Percentiles rank a stretch among this genome's conserved stretches.
Evolutionary conservation across 1,140 invertebrate genomes (phyloP).

Genomic region (Geopemphigus sp.): DNA sequence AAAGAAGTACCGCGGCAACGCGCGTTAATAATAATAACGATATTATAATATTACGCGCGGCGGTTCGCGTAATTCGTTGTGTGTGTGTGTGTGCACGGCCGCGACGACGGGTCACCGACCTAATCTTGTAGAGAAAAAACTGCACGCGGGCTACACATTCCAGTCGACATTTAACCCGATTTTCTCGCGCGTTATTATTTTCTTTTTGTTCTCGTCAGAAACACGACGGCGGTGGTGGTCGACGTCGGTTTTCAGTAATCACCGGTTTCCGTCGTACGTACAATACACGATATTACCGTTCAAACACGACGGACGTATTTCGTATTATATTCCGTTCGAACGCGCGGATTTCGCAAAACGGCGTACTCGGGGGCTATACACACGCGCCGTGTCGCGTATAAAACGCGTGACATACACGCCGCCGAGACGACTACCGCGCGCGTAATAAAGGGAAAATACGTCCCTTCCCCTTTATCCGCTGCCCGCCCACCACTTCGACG

Average conservation of each 20-base stretch:
- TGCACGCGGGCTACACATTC: conserved; percentile 4
- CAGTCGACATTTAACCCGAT: conserved; percentile 38
- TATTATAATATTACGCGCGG: neutral
- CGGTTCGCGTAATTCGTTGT: neutral
- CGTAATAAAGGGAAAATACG: conserved; percentile 2
- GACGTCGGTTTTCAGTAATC: neutral
- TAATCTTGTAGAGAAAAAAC: neutral
- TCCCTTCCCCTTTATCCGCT: neutral
- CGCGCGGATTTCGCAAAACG: neutral
- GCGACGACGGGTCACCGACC: conserved; percentile 32
- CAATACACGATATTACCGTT: neutral
- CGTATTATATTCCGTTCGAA: neutral
- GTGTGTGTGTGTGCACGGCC: neutral
- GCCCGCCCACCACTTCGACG: neutral
- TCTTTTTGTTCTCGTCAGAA: neutral
- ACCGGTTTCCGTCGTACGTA: neutral
- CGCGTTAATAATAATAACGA: neutral
- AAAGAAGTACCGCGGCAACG: neutral
- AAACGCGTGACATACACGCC: neutral
- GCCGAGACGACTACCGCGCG: neutral
- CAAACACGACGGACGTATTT: neutral
- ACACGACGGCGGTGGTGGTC: neutral
- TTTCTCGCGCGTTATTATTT: neutral
- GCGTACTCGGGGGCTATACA: neutral
- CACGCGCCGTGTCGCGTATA: neutral